Conservation (phyloP, 2,888 invertebrate species). For the Dynastes maya region DNA sequence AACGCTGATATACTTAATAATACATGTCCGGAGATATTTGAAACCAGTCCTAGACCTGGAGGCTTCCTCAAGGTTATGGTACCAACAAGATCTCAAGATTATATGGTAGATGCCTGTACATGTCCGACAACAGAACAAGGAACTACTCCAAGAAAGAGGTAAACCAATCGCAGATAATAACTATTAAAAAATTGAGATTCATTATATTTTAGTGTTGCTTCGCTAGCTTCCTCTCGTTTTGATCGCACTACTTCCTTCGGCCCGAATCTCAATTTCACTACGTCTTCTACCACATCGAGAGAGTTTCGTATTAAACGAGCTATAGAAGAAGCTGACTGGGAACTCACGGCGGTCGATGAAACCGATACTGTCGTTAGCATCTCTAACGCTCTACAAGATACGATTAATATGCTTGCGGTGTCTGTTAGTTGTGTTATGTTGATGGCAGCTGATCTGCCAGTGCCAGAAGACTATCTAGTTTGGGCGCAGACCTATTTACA, state of each 20-base stretch:
- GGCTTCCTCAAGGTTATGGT: slow-evolving; percentile 53
- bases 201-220: slow-evolving; percentile 16
- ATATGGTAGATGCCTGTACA: slow-evolving; percentile 27
- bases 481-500: slow-evolving; percentile 57
- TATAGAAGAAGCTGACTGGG: slow-evolving; percentile 52
- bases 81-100: slow-evolving; percentile 48
- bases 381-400: slow-evolving; percentile 46
- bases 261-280: slow-evolving; percentile 8
- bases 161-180: neutral
- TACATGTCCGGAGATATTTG: slow-evolving; percentile 49
- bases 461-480: slow-evolving; percentile 54
- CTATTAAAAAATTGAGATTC: neutral
- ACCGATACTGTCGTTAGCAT: slow-evolving; percentile 49
- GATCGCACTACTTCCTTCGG: slow-evolving; percentile 8
- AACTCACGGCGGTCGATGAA: slow-evolving; percentile 47
- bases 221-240: slow-evolving; percentile 43
- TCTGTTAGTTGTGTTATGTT: slow-evolving; percentile 59
- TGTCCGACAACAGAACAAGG: slow-evolving; percentile 3
- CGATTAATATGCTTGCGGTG: slow-evolving; percentile 57
- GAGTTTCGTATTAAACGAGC: slow-evolving; percentile 51
- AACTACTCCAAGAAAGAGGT: slow-evolving; percentile 25
- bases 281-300: slow-evolving; percentile 45
- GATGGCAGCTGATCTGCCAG: slow-evolving; percentile 56
- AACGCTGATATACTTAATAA: slow-evolving; percentile 49
- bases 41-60: slow-evolving; percentile 52